A percentile compares a stretch with the other conserved stretches of the same genome.
phyloP scores from a whole-genome alignment of 2,797 vertebrate species.

The Ctenochaetus hawaiiensis region DNA sequence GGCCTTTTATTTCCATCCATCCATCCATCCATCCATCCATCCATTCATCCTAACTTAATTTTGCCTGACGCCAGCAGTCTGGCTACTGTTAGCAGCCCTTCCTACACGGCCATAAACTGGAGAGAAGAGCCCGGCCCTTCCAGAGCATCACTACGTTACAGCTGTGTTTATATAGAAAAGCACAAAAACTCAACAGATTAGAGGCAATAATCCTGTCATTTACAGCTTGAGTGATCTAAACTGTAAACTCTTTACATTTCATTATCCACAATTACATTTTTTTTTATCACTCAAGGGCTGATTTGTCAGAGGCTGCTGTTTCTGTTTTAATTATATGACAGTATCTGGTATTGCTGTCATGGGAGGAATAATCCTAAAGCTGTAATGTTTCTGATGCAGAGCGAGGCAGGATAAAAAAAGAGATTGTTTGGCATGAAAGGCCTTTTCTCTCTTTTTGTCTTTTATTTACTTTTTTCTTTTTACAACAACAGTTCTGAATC shows the following conservation, averaged over 20 bases:
- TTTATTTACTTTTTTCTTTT: too few species aligned
- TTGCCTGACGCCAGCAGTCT: conserved; percentile 77
- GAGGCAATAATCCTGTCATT: conserved; percentile 40
- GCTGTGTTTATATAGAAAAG: conserved; percentile 37
- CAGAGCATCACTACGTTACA: conserved; percentile 42
- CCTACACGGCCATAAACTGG: conserved; percentile 62
- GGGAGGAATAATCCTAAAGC: conserved; percentile 60
- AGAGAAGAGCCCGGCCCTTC: conserved; percentile 35
- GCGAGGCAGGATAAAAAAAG: conserved; percentile 69
- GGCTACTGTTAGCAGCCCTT: conserved; percentile 67
- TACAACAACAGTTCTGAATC: too few species aligned
- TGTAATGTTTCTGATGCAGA: conserved; percentile 64
- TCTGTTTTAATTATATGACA: conserved; percentile 40
- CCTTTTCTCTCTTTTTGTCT: too few species aligned
- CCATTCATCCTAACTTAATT: conserved; percentile 59
- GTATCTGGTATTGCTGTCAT: conserved; percentile 46
- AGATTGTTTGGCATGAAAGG: conserved; percentile 1
- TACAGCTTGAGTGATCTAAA: conserved; percentile 31
- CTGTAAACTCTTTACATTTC: conserved; percentile 33
- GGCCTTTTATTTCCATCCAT: background rate
- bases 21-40: conserved; percentile 21
- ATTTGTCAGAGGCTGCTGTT: conserved; percentile 39
- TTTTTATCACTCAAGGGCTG: background rate
- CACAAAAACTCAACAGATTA: conserved; percentile 40
- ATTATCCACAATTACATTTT: conserved; percentile 21